These are phyloP conservation scores for Drosophila anomalata DNA, from an alignment of 2,888 invertebrate genomes.

Conservation along the genomic window DNA sequence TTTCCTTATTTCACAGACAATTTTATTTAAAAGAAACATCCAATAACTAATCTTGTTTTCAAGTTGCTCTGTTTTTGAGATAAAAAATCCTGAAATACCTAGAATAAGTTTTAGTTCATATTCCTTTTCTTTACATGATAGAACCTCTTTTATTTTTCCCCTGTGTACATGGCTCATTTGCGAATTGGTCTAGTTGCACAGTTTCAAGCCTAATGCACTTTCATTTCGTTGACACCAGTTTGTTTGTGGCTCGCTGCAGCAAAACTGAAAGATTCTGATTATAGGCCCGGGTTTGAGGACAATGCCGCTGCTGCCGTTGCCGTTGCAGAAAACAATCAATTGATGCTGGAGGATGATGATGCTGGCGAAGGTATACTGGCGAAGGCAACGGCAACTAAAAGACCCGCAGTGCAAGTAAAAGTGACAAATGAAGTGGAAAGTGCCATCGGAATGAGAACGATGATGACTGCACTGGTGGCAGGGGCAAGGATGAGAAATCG, in stretches of 20 bases:
- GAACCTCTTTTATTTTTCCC: conserved; percentile 13
- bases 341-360: conserved; percentile 39
- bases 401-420: conserved; percentile 77
- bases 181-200: conserved; percentile 56
- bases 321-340: conserved; percentile 71
- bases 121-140: background rate
- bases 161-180: conserved; percentile 18
- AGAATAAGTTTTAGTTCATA: no score
- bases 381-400: conserved; percentile 3
- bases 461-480: conserved; percentile 24
- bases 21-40: no score
- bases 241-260: conserved; percentile 75
- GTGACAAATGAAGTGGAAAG: conserved; percentile 80
- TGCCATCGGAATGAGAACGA: conserved; percentile 53
- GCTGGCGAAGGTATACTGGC: conserved; percentile 5
- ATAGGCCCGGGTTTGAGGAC: conserved; percentile 44
- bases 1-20: no score
- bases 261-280: conserved; percentile 63
- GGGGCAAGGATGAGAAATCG: conserved; percentile 19
- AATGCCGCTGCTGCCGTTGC: conserved; percentile 36
- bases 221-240: conserved; percentile 60
- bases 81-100: no score
- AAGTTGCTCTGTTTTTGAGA: background rate
- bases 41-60: no score
- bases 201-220: conserved; percentile 67